Evolutionary conservation across 2,797 vertebrate species (phyloP).

Genomic region (Scolopax bukidnonensis): DNA sequence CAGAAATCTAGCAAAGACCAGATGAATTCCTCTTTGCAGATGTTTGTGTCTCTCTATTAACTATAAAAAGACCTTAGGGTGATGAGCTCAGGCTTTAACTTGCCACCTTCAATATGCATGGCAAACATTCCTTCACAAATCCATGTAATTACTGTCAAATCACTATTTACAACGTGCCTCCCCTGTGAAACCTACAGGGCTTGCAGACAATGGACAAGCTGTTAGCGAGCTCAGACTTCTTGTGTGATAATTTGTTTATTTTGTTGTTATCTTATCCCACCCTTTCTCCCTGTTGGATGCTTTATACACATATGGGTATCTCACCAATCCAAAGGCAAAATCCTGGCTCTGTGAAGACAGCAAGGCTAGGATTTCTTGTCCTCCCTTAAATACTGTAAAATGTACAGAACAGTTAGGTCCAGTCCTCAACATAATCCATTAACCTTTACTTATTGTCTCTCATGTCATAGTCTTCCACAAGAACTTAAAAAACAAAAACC

Average conservation of each 20-base stretch:
- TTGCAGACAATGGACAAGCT: conserved; percentile 48
- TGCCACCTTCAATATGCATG: conserved; percentile 31
- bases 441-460: not conserved
- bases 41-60: conserved; percentile 19
- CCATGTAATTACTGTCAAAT: conserved; percentile 54
- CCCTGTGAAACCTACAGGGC: not conserved
- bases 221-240: not conserved
- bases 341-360: not conserved
- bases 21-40: conserved; percentile 12
- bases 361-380: not conserved
- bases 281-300: not conserved
- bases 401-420: not conserved
- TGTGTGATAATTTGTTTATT: not conserved
- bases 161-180: conserved; percentile 4
- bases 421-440: not conserved
- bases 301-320: not conserved
- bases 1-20: not conserved
- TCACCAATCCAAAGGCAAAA: conserved; percentile 15
- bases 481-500: conserved; percentile 20
- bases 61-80: conserved; percentile 9
- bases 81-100: conserved; percentile 43
- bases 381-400: not conserved
- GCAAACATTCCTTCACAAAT: conserved; percentile 60
- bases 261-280: not conserved
- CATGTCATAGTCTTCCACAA: not conserved